Evolutionary conservation across 2,113 vertebrate genomes (phyloP).

Genomic region (Rhea pennata): DNA sequence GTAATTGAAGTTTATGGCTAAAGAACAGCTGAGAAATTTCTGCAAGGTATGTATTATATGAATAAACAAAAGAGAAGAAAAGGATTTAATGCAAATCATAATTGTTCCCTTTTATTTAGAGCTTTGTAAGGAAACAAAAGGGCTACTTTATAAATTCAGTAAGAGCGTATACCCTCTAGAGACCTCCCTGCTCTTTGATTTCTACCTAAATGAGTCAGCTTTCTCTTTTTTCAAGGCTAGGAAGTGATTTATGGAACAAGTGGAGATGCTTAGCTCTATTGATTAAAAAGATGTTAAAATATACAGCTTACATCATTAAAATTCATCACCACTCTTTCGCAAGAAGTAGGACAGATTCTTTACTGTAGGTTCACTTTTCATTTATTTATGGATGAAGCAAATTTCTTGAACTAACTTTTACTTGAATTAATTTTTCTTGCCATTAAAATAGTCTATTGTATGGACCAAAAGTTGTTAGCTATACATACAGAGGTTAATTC

Average conservation of each 20-base stretch:
- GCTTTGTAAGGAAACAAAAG: neutral
- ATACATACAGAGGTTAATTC: neutral
- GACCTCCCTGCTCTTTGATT: constrained; percentile 41
- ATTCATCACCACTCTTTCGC: neutral
- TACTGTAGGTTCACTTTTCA: neutral
- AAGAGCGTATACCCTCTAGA: neutral
- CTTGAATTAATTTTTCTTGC: neutral
- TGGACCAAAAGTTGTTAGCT: neutral
- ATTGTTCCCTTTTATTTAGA: constrained; percentile 25
- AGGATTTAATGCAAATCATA: neutral
- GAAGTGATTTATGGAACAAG: constrained; percentile 20
- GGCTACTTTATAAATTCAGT: neutral
- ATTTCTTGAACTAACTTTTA: neutral
- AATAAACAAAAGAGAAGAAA: neutral
- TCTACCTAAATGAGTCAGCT: constrained; percentile 42
- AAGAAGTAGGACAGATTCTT: neutral
- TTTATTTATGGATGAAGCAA: neutral
- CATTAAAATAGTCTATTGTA: neutral
- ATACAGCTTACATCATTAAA: constrained; percentile 2
- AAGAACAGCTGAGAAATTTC: neutral
- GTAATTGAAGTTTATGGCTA: neutral
- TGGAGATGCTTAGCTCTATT: neutral
- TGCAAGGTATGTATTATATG: neutral
- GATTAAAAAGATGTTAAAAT: neutral
- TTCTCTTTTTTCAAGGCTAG: constrained; percentile 5